A percentile compares a stretch with the other conserved stretches of the same genome.
phyloP scores from a whole-genome alignment of 1,140 invertebrate genomes.

The Pemphigus obesinymphae region DNA sequence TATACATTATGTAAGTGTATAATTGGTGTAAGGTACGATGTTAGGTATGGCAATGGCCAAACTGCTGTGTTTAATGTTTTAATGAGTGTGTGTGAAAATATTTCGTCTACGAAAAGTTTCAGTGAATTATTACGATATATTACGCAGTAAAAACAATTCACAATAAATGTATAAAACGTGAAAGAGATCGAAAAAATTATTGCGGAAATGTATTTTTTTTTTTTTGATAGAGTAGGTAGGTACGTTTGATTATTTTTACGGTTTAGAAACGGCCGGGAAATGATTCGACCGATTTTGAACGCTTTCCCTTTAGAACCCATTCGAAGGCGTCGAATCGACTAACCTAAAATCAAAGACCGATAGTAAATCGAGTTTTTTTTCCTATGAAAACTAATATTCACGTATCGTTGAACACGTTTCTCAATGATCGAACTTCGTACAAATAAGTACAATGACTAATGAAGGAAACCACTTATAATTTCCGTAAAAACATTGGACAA shows the following conservation, averaged over 20 bases:
- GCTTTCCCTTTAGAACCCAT: conserved; percentile 31
- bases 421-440: conserved; percentile 3
- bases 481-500: too few species aligned
- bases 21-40: too few species aligned
- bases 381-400: conserved; percentile 22
- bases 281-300: conserved; percentile 33
- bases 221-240: conserved; percentile 13
- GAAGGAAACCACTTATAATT: too few species aligned
- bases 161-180: too few species aligned
- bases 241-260: conserved; percentile 29
- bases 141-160: too few species aligned
- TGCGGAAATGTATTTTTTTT: conserved; percentile 26
- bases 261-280: conserved; percentile 28
- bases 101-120: too few species aligned
- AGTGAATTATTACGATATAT: too few species aligned
- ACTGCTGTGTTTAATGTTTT: too few species aligned
- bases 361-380: conserved; percentile 28
- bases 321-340: conserved; percentile 19
- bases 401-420: conserved; percentile 28
- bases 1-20: too few species aligned
- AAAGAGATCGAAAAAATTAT: not conserved
- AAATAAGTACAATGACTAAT: too few species aligned
- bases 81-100: too few species aligned
- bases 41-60: too few species aligned
- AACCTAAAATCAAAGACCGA: conserved; percentile 35